Conservation (phyloP, 53 echinoderm and acorn worm genomes). For the Mesocentrotus franciscanus region DNA sequence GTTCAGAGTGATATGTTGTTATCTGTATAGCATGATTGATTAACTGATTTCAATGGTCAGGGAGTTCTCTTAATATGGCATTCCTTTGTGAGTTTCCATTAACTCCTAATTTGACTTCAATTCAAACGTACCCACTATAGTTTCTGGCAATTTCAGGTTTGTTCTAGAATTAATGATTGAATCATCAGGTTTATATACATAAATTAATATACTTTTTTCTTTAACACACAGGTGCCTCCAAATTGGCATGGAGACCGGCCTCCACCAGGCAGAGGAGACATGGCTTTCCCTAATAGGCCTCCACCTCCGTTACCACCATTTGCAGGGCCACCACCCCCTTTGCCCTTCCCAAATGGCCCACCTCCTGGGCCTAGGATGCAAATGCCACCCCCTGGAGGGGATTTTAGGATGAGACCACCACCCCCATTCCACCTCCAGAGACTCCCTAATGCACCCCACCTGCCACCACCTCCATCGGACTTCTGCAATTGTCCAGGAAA, state of each 20-base stretch:
- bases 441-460: constrained; percentile 3
- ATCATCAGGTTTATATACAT: background rate
- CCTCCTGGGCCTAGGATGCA: background rate
- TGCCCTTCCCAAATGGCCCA: constrained; percentile 15
- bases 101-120: no score
- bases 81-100: no score
- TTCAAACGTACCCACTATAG: no score
- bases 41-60: no score
- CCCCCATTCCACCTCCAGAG: constrained; percentile 24
- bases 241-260: background rate
- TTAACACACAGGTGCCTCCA: background rate
- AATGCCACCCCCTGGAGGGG: background rate
- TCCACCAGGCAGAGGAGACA: background rate
- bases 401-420: constrained; percentile 34
- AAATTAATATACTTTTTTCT: background rate
- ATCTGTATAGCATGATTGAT: no score
- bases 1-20: no score
- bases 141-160: background rate
- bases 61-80: no score
- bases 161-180: background rate
- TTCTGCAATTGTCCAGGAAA: background rate
- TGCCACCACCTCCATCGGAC: background rate
- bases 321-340: background rate
- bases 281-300: background rate
- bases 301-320: constrained; percentile 19